Percentiles rank a stretch among this genome's conserved stretches.
These are phyloP conservation scores for Tetramorium bicarinatum DNA, from an alignment of 2,888 invertebrate species.

Conservation along the genomic window DNA sequence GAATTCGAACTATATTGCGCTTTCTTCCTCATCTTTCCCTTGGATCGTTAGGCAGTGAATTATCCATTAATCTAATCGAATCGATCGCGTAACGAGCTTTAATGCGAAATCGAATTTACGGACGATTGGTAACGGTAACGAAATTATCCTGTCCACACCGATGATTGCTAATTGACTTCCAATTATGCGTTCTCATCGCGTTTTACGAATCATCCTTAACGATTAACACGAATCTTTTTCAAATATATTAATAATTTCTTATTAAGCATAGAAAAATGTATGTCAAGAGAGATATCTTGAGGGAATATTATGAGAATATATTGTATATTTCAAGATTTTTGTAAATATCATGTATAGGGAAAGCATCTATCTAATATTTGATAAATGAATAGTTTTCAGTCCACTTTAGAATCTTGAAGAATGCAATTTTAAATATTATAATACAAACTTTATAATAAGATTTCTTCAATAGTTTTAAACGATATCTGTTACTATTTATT, in stretches of 20 bases:
- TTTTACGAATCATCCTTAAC: slow-evolving; percentile 31
- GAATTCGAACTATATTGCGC: slow-evolving; percentile 65
- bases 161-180: slow-evolving; percentile 73
- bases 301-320: background rate
- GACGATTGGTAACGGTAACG: slow-evolving; percentile 78
- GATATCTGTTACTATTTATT: slow-evolving; percentile 72
- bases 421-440: slow-evolving; percentile 33
- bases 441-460: slow-evolving; percentile 64
- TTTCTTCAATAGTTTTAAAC: slow-evolving; percentile 75
- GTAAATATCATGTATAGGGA: background rate
- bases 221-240: slow-evolving; percentile 11
- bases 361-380: background rate
- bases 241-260: slow-evolving; percentile 6
- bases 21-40: slow-evolving; percentile 67
- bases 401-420: background rate
- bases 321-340: background rate
- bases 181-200: slow-evolving; percentile 35
- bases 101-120: slow-evolving; percentile 75
- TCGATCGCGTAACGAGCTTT: slow-evolving; percentile 78
- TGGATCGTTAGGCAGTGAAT: slow-evolving; percentile 72
- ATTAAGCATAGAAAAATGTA: background rate
- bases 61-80: slow-evolving; percentile 78
- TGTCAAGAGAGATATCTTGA: background rate
- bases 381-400: background rate
- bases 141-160: slow-evolving; percentile 72